A percentile compares a stretch with the other conserved stretches of the same genome.
Conservation (phyloP, 2,888 invertebrate species). For the Diaperis boleti region DNA sequence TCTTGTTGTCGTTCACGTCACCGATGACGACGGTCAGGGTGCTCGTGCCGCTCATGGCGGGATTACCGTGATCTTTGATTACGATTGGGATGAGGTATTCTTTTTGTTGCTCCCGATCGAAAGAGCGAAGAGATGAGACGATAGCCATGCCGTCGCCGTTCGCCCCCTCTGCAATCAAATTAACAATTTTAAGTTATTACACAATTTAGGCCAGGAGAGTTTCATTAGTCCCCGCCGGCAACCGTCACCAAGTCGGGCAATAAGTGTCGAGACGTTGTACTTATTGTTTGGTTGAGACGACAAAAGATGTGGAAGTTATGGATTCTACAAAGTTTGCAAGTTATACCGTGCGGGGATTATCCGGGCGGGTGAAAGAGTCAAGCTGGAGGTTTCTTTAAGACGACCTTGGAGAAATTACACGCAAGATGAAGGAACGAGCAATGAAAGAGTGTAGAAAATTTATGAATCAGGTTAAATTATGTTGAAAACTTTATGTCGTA, state of each 20-base stretch:
- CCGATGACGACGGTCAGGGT: constrained; percentile 97
- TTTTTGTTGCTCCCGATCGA: constrained; percentile 96
- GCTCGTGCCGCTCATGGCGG: constrained; percentile 96
- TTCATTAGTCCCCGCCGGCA: constrained; percentile 30
- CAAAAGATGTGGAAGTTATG: constrained; percentile 14
- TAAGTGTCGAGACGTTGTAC: constrained; percentile 30
- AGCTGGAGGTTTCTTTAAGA: neutral
- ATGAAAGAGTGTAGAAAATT: no score
- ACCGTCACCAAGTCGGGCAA: constrained; percentile 21
- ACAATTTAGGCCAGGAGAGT: constrained; percentile 34
- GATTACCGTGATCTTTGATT: constrained; percentile 96
- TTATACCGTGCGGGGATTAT: neutral
- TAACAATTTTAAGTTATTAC: constrained; percentile 40
- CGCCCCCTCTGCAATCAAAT: constrained; percentile 81
- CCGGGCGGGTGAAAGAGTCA: neutral
- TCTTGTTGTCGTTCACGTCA: constrained; percentile 98
- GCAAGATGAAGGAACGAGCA: no score
- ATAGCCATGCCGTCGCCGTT: constrained; percentile 98
- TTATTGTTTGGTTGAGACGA: constrained; percentile 17
- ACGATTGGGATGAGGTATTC: constrained; percentile 97
- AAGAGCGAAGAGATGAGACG: constrained; percentile 92
- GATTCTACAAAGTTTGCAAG: constrained; percentile 6
- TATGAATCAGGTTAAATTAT: no score
- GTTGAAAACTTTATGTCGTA: no score
- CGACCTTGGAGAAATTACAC: neutral